Percentiles rank a stretch among this genome's conserved stretches.
Conservation (phyloP, 1,140 invertebrate species). For the Pseudomyrmex dendroicus region DNA sequence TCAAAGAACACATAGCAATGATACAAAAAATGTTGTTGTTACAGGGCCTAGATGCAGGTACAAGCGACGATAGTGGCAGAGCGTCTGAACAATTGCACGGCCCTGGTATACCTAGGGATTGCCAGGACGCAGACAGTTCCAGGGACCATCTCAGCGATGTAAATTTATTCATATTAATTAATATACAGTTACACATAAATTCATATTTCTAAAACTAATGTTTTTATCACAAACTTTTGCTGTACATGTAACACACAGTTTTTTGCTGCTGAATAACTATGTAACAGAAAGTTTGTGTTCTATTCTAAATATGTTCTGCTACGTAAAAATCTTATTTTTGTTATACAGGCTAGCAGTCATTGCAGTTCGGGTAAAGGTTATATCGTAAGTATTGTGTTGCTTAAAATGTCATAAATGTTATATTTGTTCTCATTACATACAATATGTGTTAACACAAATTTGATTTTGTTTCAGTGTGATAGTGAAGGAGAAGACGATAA, state of each 20-base stretch:
- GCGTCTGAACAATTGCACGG: conserved; percentile 91
- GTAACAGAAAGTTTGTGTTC: not conserved
- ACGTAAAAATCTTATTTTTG: conserved; percentile 47
- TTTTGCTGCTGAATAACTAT: not conserved
- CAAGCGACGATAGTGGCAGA: conserved; percentile 91
- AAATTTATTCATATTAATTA: conserved; percentile 78
- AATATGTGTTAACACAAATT: not conserved
- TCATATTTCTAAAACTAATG: no score
- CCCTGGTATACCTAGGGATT: conserved; percentile 89
- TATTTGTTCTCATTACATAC: not conserved
- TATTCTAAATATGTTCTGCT: not conserved
- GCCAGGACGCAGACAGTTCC: conserved; percentile 90
- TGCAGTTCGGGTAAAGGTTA: conserved; percentile 95
- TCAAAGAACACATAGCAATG: not conserved
- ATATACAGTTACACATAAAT: no score
- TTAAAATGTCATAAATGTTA: conserved; percentile 66
- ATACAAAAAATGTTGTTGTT: conserved; percentile 48
- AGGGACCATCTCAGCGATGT: conserved; percentile 93
- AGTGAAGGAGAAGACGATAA: conserved; percentile 95
- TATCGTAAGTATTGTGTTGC: conserved; percentile 90
- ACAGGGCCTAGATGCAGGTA: conserved; percentile 90
- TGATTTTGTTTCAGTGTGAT: conserved; percentile 91
- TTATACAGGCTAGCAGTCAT: conserved; percentile 92
- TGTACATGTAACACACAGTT: not conserved
- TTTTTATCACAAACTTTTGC: no score